Percentiles rank a stretch among this genome's conserved stretches.
Evolutionary conservation across 2,888 invertebrate genomes (phyloP).

Genomic region (Dexiosoma caninum): DNA sequence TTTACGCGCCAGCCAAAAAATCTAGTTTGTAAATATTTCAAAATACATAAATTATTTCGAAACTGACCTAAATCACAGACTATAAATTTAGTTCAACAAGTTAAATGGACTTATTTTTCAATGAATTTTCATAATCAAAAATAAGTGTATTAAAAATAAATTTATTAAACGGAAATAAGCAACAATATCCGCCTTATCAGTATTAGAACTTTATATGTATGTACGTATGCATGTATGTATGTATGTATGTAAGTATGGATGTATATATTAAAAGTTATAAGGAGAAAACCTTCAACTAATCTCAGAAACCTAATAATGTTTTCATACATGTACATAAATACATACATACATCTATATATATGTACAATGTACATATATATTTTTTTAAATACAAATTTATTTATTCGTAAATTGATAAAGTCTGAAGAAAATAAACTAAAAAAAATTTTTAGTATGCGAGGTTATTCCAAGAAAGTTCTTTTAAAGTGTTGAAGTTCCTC

Average conservation of each 20-base stretch:
- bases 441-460: constrained; percentile 19
- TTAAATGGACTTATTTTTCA: constrained; percentile 56
- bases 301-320: constrained; percentile 68
- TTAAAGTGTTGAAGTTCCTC: not conserved
- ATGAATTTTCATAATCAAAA: constrained; percentile 52
- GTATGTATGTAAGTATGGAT: not conserved
- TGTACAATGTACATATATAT: too few species aligned
- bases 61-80: constrained; percentile 69
- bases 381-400: too few species aligned
- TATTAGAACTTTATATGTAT: constrained; percentile 15
- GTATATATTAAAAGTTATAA: not conserved
- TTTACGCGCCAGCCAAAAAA: not conserved
- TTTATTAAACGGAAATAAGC: constrained; percentile 72
- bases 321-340: too few species aligned
- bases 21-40: constrained; percentile 18
- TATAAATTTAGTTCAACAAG: constrained; percentile 44
- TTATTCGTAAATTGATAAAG: constrained; percentile 43
- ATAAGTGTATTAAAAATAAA: constrained; percentile 56
- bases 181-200: constrained; percentile 74
- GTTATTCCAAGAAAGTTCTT: not conserved
- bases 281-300: constrained; percentile 74
- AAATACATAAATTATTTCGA: constrained; percentile 65
- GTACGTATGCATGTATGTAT: not conserved
- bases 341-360: too few species aligned
- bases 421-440: constrained; percentile 2